Percentiles rank a stretch among this genome's conserved stretches.
Evolutionary conservation across 1,140 invertebrate species (phyloP).

Genomic region (Battus philenor): DNA sequence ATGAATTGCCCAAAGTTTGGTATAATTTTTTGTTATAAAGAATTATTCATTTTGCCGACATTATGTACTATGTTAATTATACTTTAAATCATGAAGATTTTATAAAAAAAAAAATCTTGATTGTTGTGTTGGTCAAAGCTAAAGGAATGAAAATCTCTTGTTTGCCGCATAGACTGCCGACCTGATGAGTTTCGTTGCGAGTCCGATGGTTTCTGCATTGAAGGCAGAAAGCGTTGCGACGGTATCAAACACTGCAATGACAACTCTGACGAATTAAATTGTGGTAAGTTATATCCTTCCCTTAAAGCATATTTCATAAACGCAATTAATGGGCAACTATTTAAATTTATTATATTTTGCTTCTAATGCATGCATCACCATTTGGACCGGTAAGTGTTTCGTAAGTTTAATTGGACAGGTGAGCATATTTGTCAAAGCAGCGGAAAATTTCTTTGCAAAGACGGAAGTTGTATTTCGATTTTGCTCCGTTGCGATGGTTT

Average conservation of each 20-base stretch:
- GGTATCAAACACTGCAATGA: constrained; percentile 83
- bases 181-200: constrained; percentile 53
- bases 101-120: too few species aligned
- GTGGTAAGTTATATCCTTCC: constrained; percentile 44
- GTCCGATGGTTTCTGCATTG: constrained; percentile 78
- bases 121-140: too few species aligned
- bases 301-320: constrained; percentile 2
- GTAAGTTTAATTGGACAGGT: constrained; percentile 45
- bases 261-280: constrained; percentile 82
- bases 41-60: too few species aligned
- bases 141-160: too few species aligned
- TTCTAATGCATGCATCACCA: constrained; percentile 33
- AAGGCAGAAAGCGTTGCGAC: constrained; percentile 82
- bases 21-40: too few species aligned
- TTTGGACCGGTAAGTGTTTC: constrained; percentile 55
- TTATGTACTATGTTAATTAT: too few species aligned
- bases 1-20: too few species aligned
- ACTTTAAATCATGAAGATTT: too few species aligned
- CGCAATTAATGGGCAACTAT: too few species aligned
- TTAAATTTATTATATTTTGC: too few species aligned
- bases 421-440: constrained; percentile 52
- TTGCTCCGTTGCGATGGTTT: constrained; percentile 75
- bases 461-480: constrained; percentile 84
- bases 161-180: constrained; percentile 44
- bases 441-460: constrained; percentile 75